These are phyloP conservation scores for Muschampia plurimacula DNA, from an alignment of 2,888 invertebrate genomes.

Conservation along the genomic window DNA sequence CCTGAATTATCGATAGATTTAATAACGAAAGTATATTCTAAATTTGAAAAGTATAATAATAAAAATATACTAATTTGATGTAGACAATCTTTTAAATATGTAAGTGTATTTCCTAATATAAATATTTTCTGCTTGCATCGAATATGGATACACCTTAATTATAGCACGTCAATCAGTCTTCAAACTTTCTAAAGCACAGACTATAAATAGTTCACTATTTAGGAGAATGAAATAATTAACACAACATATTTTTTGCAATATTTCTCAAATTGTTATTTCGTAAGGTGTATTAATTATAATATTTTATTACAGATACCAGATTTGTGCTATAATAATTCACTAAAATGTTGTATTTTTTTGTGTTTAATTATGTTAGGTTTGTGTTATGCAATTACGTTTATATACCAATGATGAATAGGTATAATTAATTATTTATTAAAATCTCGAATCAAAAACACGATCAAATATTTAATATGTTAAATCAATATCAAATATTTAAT, in stretches of 20 bases:
- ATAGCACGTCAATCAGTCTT: conserved; percentile 25
- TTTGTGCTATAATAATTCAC: no score
- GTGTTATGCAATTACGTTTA: no score
- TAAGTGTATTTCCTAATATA: not conserved
- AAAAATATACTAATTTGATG: not conserved
- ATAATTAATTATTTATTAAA: not conserved
- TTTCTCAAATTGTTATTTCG: not conserved
- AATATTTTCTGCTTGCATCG: not conserved
- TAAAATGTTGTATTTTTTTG: no score
- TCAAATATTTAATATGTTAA: not conserved
- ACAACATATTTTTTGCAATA: not conserved
- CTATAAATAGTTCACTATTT: conserved; percentile 10
- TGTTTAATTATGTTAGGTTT: no score
- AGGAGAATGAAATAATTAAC: conserved; percentile 1
- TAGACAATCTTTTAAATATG: not conserved
- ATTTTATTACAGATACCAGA: not conserved
- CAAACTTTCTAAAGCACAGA: conserved; percentile 18
- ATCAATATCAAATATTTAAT: not conserved
- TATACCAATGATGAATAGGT: no score
- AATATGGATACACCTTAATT: not conserved
- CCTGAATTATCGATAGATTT: conserved; percentile 23
- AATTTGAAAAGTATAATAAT: conserved; percentile 22
- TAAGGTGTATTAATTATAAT: not conserved
- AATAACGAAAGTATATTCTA: conserved; percentile 30
- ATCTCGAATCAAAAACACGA: not conserved